Evolutionary conservation across 2,797 vertebrate species (phyloP), one percentile per base, ranked within the genome.

Genomic region (Rhinogobio ventralis): DNA sequence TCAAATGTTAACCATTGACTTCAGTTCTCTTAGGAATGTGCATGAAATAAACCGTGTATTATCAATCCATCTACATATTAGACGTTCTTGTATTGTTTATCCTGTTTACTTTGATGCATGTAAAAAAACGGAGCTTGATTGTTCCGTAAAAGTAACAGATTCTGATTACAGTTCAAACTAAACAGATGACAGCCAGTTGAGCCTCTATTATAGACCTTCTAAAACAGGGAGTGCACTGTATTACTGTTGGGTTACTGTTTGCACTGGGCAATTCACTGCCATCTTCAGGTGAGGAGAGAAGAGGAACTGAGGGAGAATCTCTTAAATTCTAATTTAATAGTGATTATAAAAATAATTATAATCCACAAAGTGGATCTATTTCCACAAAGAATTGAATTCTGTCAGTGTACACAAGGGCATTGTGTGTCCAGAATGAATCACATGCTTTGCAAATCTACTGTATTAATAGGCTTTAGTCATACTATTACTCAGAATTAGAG

Each of bases 211-310:
- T 14, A 53, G 1, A 55, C 11, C 10, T 23, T 36, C 28, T 55
- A 36, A 51, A 75, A 60, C 36, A 36, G 49, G 17, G 30, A 36
- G 51, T 2, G 1, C 28, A 74, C 19, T 36, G 1, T 23, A 74
- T 74, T 13, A 51, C 46, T 53, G 15, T 9, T 30, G 25, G 46
- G 25, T 74, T 33, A 49, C 23, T 72, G 4, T 39, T 46, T 17
- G 19, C 19, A 33, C 7, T 25, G 55, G 7, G 55, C 53, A 77
- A 77, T 77, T 77, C 55, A 60, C 55, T 42, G 74, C 53, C 68
- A 46, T 73, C 68, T 82, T 57, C 68, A 62, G 80, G 68, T 46
- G 5, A 72, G 53, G 17, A 45, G n/a, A 30, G 15, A 72, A 73
- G 28, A 36, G 33, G 7, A 74, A 74, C 46, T 55, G 19, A 33